Percentiles rank a stretch among this genome's conserved stretches.
Evolutionary conservation across 2,888 invertebrate species (phyloP).

Genomic region (Caenorhabditis macrosperma): DNA sequence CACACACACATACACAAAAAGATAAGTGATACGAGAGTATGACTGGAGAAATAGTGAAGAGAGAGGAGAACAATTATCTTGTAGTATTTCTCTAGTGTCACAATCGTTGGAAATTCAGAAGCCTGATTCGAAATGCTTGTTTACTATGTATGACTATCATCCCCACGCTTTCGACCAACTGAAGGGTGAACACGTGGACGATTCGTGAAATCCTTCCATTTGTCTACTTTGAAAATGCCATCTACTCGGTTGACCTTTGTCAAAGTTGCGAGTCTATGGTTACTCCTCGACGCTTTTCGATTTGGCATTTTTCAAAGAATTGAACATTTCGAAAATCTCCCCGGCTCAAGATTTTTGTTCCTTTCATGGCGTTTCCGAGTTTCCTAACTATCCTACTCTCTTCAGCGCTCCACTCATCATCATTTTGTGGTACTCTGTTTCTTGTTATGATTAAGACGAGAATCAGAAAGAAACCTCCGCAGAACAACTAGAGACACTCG

Average conservation of each 20-base stretch:
- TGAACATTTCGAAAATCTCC: background rate
- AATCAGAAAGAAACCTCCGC: constrained; percentile 40
- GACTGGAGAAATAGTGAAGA: constrained; percentile 6
- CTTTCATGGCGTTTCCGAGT: background rate
- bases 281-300: background rate
- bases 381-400: background rate
- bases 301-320: background rate
- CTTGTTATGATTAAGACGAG: constrained; percentile 21
- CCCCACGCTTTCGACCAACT: background rate
- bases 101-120: constrained; percentile 4
- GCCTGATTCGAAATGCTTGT: background rate
- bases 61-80: constrained; percentile 23
- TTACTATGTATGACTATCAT: too few species aligned
- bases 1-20: constrained; percentile 10
- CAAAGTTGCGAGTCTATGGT: background rate
- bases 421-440: constrained; percentile 27
- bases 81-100: constrained; percentile 45
- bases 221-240: background rate
- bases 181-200: background rate
- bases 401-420: constrained; percentile 19
- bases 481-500: constrained; percentile 48
- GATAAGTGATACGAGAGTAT: background rate
- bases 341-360: background rate
- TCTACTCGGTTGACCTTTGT: constrained; percentile 11
- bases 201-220: background rate